Evolutionary conservation across 2,797 vertebrate species (phyloP), one percentile per base, ranked within the genome.

Genomic region (Sebastes miniatus): DNA sequence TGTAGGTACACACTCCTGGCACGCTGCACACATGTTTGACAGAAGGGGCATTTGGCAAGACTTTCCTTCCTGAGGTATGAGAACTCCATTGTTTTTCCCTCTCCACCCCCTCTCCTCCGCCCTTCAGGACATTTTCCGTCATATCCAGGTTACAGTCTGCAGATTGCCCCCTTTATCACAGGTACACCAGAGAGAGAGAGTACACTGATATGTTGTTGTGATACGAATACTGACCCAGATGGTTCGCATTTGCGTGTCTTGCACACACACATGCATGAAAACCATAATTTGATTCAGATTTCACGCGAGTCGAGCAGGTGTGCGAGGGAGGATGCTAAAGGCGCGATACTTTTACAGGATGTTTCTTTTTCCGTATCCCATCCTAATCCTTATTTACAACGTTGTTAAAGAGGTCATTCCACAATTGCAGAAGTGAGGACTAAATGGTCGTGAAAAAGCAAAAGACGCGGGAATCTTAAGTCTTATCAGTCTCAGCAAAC

Each of bases 401-500:
- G 4, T 25, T 39, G 59, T 76, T 64, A 71, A 72, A 79, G 69
- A 75, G 83, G 79, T 73, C 69, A 65, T n/a, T 81, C 47, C 14
- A 9, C 52, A 77, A 52, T 59, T 69, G 59, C 69, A 76, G 50
- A 68, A 80, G 59, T 36, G 6, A 56, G 29, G 18, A 63, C 31
- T 13, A n/a, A 76, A 75, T 32, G 58, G 71, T 62, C 3, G 20
- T 73, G 78, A 83, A 88, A 89, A 81, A 54, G 83, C 39, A 80
- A 86, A 86, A 90, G 68, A 83, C 25, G 25, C 2, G 11, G 88
- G 77, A 93, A 91, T 88, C 66, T 39, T 22, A 73, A 73, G 29
- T 69, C 68, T 92, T 92, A 94, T 93, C 87, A 77, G 80, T 80
- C 79, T 80, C 69, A 62, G 77, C 68, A 82, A 90, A 90, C 85